phyloP scores from a whole-genome alignment of 1,140 invertebrate genomes.

The Drosophila parabipectinata region DNA sequence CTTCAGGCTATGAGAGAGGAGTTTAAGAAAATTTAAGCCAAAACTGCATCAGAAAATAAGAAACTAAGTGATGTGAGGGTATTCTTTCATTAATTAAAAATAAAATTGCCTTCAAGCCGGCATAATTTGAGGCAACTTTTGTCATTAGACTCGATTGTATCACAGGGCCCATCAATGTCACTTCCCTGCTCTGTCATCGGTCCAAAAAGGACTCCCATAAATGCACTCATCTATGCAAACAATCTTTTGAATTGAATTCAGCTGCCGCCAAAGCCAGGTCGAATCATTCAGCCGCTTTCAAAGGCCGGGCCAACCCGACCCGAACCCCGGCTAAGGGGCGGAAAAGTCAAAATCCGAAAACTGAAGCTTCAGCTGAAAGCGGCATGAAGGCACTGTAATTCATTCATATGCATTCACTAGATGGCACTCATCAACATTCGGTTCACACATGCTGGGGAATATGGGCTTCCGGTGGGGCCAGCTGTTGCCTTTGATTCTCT shows the following conservation, averaged over 20 bases:
- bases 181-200: conserved; percentile 14
- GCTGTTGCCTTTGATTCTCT: conserved; percentile 23
- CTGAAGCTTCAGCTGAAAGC: background rate
- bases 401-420: conserved; percentile 53
- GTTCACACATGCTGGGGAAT: conserved; percentile 50
- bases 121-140: conserved; percentile 23
- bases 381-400: conserved; percentile 19
- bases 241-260: conserved; percentile 43
- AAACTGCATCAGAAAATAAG: too few species aligned
- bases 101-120: background rate
- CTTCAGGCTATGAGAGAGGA: background rate
- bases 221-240: conserved; percentile 51
- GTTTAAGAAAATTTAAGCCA: too few species aligned
- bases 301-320: conserved; percentile 2
- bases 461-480: conserved; percentile 42
- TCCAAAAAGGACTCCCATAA: conserved; percentile 23
- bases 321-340: conserved; percentile 1
- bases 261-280: conserved; percentile 35
- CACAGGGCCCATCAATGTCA: conserved; percentile 29
- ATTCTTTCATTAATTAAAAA: conserved; percentile 7
- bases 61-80: too few species aligned
- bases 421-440: conserved; percentile 46
- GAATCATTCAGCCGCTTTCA: conserved; percentile 33
- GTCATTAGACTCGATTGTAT: conserved; percentile 20
- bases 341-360: conserved; percentile 1